Percentiles rank a stretch among this genome's conserved stretches.
Evolutionary conservation across 2,797 vertebrate species (phyloP).

Genomic region (Phataginus tetradactyla): DNA sequence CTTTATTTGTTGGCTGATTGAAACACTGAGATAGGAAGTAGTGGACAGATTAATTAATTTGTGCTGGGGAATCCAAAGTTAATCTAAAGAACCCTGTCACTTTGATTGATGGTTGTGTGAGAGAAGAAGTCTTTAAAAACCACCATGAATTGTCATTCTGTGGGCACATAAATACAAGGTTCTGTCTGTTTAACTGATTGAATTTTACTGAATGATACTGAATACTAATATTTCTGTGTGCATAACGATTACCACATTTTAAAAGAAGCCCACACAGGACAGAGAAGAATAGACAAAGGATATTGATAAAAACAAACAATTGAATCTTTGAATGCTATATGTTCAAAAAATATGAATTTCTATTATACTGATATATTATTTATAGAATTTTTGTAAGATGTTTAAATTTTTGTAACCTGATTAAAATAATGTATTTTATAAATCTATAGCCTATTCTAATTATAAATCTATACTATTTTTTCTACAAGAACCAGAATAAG

Average conservation of each 20-base stretch:
- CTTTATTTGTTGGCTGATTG: constrained; percentile 95
- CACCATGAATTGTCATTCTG: constrained; percentile 64
- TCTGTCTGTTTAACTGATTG: constrained; percentile 75
- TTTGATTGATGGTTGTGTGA: constrained; percentile 93
- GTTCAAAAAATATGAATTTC: not conserved
- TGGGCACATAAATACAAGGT: constrained; percentile 60
- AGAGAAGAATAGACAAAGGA: not conserved
- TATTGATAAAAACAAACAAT: not conserved
- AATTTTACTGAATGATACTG: constrained; percentile 61
- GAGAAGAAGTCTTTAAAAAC: constrained; percentile 77
- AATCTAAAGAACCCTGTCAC: constrained; percentile 89
- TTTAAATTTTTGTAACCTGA: not conserved
- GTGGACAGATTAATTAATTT: constrained; percentile 95
- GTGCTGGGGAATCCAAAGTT: constrained; percentile 91
- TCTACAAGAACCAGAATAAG: not conserved
- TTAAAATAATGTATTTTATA: constrained; percentile 29
- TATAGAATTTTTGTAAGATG: not conserved
- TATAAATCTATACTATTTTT: not conserved
- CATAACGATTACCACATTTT: not conserved
- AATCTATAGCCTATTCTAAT: not conserved
- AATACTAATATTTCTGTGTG: constrained; percentile 54
- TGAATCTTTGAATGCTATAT: not conserved
- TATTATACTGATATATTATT: not conserved
- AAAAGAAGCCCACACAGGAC: not conserved
- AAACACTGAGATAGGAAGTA: constrained; percentile 92